Evolutionary conservation across 2,797 vertebrate species (phyloP), one percentile per base, ranked within the genome.

Genomic region (Lacerta agilis): DNA sequence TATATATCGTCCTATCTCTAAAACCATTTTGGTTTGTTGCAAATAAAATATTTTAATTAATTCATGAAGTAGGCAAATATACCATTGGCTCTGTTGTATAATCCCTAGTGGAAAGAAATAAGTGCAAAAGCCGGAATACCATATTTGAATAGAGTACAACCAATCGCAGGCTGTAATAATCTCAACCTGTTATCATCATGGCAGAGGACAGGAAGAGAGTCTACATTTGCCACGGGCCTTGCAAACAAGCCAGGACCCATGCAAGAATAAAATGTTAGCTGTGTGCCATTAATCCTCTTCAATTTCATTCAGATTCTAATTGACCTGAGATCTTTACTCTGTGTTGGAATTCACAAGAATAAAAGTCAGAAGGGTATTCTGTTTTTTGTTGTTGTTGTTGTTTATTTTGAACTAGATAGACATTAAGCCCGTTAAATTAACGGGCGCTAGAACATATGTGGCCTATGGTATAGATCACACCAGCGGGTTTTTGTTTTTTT

Each of bases 321-420:
- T 49, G 38, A 43, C 27, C 13, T 89, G 92, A 87, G 91, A 84
- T 3, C 15, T 77, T 88, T 91, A 33, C 17, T 25, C 23, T 33
- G 18, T 38, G 66, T 2, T 2, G 8, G 83, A 23, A 64, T 64
- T 64, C 61, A 64, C 1, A 64, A 64, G 58, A 64, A 64, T 64
- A 64, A 64, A 64, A 18, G 20, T 64, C 20, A 64, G 61, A 64
- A 64, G 61, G 61, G 13, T 55, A 15, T 55, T 55, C 49, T 23
- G 61, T 1, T 2, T 33, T 1, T 2, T n/a, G n/a, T n/a, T n/a
- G n/a, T n/a, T n/a, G n/a, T 20, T 61, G 61, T 23, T 64, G 23
- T 55, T 64, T 61, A 18, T 61, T 18, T 61, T 61, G 18, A 23
- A n/a, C n/a, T n/a, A n/a, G n/a, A n/a, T n/a, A n/a, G n/a, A 33